Percentiles rank a stretch among this genome's conserved stretches.
Evolutionary conservation across 2,113 vertebrate species (phyloP).

Genomic region (Anolis sagrei): DNA sequence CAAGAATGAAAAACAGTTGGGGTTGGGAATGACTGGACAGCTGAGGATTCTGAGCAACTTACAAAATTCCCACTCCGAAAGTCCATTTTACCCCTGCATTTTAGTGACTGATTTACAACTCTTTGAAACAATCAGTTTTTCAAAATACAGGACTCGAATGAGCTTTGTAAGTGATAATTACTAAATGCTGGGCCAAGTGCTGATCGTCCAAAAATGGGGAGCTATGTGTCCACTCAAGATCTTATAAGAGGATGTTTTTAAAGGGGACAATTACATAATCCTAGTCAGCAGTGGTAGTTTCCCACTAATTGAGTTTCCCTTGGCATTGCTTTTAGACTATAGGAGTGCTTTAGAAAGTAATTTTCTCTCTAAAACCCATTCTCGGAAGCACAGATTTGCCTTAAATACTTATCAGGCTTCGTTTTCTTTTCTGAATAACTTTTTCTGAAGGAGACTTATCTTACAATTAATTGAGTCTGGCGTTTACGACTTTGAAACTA

Average conservation of each 20-base stretch:
- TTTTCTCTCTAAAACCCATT: neutral
- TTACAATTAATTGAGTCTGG: neutral
- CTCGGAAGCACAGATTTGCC: neutral
- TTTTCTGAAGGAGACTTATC: neutral
- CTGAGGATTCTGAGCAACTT: neutral
- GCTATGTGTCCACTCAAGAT: neutral
- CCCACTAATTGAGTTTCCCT: neutral
- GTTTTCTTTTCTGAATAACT: neutral
- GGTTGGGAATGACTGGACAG: neutral
- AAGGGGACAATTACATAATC: neutral
- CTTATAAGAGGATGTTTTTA: neutral
- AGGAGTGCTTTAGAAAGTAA: neutral
- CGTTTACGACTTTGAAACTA: neutral
- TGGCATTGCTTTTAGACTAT: neutral
- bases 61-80: neutral
- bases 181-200: neutral
- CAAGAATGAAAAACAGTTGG: neutral
- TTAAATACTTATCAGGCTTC: neutral
- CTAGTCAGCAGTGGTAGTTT: neutral
- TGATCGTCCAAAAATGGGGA: neutral
- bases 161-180: too few species aligned
- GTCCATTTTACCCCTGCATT: neutral
- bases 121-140: neutral
- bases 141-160: too few species aligned
- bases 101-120: neutral